phyloP scores from a whole-genome alignment of 2,888 invertebrate species.

The Branchipolynoe longqiensis region DNA sequence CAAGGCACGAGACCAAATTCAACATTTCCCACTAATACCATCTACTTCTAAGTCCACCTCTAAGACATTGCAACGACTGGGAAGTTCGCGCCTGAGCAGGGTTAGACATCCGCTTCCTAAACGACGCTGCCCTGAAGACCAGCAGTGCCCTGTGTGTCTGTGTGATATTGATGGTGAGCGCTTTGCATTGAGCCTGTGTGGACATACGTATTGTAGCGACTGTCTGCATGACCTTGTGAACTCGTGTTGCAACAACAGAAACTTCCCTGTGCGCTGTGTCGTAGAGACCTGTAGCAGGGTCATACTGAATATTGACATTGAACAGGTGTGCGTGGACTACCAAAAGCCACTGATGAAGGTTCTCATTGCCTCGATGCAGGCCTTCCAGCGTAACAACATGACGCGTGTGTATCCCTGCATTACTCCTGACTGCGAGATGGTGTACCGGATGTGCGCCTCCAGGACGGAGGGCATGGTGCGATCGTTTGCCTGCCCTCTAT shows the following conservation, averaged over 20 bases:
- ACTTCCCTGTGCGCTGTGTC: slow-evolving; percentile 19
- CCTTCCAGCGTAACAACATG: neutral
- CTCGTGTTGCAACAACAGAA: neutral
- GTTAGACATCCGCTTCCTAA: too few relatives aligned
- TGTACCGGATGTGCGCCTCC: neutral
- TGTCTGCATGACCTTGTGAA: neutral
- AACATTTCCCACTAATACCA: neutral
- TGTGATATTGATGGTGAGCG: neutral
- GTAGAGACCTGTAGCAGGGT: neutral
- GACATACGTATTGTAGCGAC: slow-evolving; percentile 1
- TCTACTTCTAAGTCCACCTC: neutral
- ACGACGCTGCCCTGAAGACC: too few relatives aligned
- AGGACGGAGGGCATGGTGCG: neutral
- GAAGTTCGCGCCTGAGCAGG: too few relatives aligned
- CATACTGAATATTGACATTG: slow-evolving; percentile 1
- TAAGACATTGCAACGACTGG: neutral
- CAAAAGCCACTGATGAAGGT: neutral
- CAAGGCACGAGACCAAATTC: neutral
- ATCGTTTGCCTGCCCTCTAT: slow-evolving; percentile 21
- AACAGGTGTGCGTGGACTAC: neutral
- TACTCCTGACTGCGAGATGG: slow-evolving; percentile 49
- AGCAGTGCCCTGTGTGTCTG: slow-evolving; percentile 12
- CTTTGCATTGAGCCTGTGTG: neutral
- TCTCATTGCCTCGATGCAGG: slow-evolving; percentile 5
- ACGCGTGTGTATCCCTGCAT: slow-evolving; percentile 2